phyloP scores from a whole-genome alignment of 2,888 invertebrate species.

The Parnassius mnemosyne region DNA sequence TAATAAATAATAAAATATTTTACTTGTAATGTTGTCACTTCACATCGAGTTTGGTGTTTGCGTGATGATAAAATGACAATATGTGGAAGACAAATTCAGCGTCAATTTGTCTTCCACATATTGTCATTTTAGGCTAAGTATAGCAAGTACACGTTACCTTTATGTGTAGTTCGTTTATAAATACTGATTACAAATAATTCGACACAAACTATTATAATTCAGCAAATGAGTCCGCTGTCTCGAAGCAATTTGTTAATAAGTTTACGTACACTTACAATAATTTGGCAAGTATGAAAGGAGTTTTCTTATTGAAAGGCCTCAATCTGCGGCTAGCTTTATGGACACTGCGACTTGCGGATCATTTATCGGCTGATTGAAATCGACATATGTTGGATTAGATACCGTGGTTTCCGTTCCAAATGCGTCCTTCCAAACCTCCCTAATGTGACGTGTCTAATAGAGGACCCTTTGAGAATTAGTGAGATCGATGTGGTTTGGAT shows the following conservation, averaged over 20 bases:
- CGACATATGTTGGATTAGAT: constrained; percentile 57
- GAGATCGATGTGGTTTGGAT: constrained; percentile 51
- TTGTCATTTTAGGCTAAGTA: too few species aligned
- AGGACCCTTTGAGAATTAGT: constrained; percentile 49
- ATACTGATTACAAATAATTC: neutral
- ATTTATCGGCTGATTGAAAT: constrained; percentile 60
- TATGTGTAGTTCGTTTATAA: too few species aligned
- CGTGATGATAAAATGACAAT: too few species aligned
- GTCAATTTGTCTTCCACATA: too few species aligned
- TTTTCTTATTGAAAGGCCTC: constrained; percentile 28
- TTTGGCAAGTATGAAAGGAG: constrained; percentile 30
- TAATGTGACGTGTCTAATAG: constrained; percentile 64
- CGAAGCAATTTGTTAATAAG: constrained; percentile 30
- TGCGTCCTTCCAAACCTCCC: constrained; percentile 35
- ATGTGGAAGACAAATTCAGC: too few species aligned
- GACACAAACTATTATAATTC: neutral
- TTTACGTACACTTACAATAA: constrained; percentile 22
- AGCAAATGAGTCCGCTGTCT: neutral
- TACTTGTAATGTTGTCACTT: too few species aligned
- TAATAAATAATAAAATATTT: too few species aligned
- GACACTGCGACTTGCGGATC: constrained; percentile 35
- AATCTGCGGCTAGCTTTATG: constrained; percentile 33
- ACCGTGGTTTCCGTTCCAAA: constrained; percentile 58
- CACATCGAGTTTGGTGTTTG: too few species aligned
- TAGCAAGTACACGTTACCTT: too few species aligned